Evolutionary conservation across 2,888 invertebrate species (phyloP), one percentile per base, ranked within the genome.

Genomic region (Galerucella nymphaeae): DNA sequence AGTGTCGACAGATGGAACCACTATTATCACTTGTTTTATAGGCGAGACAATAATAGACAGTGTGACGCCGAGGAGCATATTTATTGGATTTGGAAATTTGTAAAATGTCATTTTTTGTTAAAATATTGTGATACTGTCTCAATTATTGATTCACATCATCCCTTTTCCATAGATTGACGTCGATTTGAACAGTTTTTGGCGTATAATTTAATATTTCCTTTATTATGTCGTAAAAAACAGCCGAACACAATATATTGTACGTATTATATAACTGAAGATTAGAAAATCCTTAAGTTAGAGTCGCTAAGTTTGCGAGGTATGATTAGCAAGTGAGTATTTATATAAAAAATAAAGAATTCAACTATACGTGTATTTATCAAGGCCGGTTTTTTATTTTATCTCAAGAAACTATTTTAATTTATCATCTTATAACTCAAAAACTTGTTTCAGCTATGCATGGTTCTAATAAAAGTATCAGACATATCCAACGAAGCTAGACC

Each of bases 401-500:
- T 8, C 30, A 38, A 38, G 8, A 38, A 38, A 38, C 30, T 38
- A 30, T 30, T 30, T 6, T 5, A 30, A 30, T 30, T 30, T 30
- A 30, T 30, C 30, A 6, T 30, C 30, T 6, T 30, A 30, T 30
- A 30, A 30, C 30, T 30, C 30, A 30, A 30, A 30, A 30, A 30
- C 30, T 30, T 30, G 20, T 80, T 79, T 14, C 83, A 93, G 93
- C 87, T 93, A 63, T 92, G 91, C 81, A 93, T 93, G 93, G 90
- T 94, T 76, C 89, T 95, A 79, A 94, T 95, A 82, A 95, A 95
- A 88, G 93, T 94, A 73, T 93, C 94, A 38, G 94, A 94, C 85
- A 94, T 94, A 82, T 94, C 94, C 73, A 94, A 94, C 85, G 94
- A 94, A 86, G 93, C 93, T 0, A 87, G 94, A 69, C 94, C 94